Conservation (phyloP, 2,113 vertebrate genomes). For the Hucho hucho region DNA sequence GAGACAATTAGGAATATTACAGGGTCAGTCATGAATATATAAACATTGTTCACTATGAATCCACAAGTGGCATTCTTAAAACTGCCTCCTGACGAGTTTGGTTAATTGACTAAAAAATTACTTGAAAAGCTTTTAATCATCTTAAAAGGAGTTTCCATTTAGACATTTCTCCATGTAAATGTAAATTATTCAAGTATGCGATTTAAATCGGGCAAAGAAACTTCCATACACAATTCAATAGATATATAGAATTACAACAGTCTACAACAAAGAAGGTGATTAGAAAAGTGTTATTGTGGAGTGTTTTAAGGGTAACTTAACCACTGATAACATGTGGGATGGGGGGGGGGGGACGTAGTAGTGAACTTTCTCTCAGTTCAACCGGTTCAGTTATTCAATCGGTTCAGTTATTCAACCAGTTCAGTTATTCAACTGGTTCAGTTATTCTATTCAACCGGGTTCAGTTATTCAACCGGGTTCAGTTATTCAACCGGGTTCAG, state of each 20-base stretch:
- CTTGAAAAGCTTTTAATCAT: constrained; percentile 10
- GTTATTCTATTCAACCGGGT: background rate
- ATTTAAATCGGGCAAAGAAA: background rate
- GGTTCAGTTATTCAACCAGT: background rate
- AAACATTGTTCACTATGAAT: constrained; percentile 48
- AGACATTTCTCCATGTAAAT: background rate
- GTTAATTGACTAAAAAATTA: constrained; percentile 9
- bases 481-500: background rate
- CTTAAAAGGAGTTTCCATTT: constrained; percentile 11
- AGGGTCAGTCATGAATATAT: constrained; percentile 57
- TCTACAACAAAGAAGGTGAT: constrained; percentile 31
- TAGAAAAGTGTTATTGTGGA: background rate
- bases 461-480: background rate
- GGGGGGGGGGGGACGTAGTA: constrained; percentile 29
- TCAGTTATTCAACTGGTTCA: background rate
- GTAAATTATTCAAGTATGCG: constrained; percentile 7
- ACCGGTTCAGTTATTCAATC: background rate
- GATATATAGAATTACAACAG: background rate
- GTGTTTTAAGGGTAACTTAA: background rate
- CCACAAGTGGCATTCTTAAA: constrained; percentile 46
- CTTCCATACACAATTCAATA: constrained; percentile 2
- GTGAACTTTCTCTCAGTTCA: constrained; percentile 27
- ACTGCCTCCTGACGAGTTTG: constrained; percentile 21
- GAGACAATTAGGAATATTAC: constrained; percentile 63
- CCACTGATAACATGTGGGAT: background rate